Evolutionary conservation across 2,797 vertebrate genomes (phyloP), one percentile per base, ranked within the genome.

Genomic region (Mus caroli): DNA sequence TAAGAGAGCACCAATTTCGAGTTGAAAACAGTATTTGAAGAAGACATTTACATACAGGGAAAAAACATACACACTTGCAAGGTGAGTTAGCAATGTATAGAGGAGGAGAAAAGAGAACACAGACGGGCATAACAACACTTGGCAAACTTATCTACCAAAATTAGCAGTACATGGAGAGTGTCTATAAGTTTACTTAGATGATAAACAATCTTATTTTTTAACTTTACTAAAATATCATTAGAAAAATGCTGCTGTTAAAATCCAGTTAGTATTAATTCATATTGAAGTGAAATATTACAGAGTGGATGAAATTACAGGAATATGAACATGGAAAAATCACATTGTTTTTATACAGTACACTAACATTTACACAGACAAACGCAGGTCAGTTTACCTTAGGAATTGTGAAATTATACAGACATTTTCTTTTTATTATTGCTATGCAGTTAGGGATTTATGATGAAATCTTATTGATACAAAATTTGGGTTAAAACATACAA

Each of bases 241-340:
- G 56, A 52, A 34, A 85, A 83, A 76, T 56, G 62, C 26, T 6
- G 52, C 5, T 91, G 50, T 20, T 37, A 37, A 13, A 80, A 31
- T 6, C 0, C 34, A 80, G n/a, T 46, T 28, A 80, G 10, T 2
- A 88, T 79, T 22, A 76, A 85, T 76, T 62, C 60, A 67, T 43
- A 37, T 31, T 73, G 4, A 86, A 92, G 7, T 83, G 15, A 90
- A 94, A 87, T 93, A 79, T 69, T 62, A 50, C 26, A 84, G 37
- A 6, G 20, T 69, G 2, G 12, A 8, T 69, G 20, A 69, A 71
- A 1, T 37, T 40, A 73, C 28, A 60, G 31, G 91, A 92, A 82
- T 94, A 50, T 82, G 19, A 88, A 88, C 73, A 88, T 37, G 52
- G 75, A 34, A 76, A 77, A 62, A 64, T 10, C 1, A 37, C 6